These are phyloP conservation scores for Eudyptes chrysolophus DNA, from an alignment of 2,113 vertebrate species.

Conservation along the genomic window DNA sequence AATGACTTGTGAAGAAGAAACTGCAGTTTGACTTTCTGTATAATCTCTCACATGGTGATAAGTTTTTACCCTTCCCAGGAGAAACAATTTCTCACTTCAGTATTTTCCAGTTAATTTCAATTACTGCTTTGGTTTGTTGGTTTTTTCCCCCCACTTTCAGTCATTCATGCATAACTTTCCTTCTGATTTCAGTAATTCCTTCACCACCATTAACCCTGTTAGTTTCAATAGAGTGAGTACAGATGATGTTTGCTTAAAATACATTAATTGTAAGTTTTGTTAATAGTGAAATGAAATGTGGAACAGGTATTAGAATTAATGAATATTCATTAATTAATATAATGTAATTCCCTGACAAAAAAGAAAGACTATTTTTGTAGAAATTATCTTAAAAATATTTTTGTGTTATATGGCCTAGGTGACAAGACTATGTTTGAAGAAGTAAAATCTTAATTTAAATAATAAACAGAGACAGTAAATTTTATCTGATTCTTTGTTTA, in stretches of 20 bases:
- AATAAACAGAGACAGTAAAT: background rate
- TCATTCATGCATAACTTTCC: background rate
- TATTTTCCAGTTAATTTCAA: conserved; percentile 20
- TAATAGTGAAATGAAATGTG: background rate
- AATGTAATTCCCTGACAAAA: background rate
- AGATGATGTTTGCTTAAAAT: background rate
- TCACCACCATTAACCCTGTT: background rate
- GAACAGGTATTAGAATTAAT: background rate
- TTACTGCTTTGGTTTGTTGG: background rate
- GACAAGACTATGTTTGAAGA: background rate
- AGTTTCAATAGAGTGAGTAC: background rate
- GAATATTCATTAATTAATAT: background rate
- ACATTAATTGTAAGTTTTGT: background rate
- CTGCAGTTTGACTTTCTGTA: background rate
- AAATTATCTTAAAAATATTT: background rate
- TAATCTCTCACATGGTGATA: background rate
- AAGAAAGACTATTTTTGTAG: background rate
- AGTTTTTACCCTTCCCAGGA: background rate
- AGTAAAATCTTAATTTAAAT: background rate
- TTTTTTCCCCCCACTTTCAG: background rate
- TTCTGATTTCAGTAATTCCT: background rate
- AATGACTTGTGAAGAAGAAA: conserved; percentile 3
- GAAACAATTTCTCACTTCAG: background rate
- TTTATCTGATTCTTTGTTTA: background rate
- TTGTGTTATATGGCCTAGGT: background rate